Evolutionary conservation across 2,888 invertebrate species (phyloP).

Genomic region (Orchesella flavescens): DNA sequence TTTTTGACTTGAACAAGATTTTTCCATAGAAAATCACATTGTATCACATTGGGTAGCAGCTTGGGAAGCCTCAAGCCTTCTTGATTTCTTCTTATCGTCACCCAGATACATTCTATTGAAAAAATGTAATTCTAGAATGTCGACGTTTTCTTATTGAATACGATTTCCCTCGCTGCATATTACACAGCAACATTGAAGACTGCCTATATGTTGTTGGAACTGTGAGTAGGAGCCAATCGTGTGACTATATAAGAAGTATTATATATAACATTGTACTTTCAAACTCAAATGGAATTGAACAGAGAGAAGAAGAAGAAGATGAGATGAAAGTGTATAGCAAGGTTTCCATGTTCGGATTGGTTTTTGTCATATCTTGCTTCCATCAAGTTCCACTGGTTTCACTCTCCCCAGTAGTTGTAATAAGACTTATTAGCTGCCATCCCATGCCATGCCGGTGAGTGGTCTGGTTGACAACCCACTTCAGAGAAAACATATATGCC

Average conservation of each 20-base stretch:
- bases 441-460: no score
- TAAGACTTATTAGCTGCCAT: no score
- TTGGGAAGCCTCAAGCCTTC: constrained; percentile 33
- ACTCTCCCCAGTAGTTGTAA: not conserved
- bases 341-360: no score
- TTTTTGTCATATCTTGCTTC: not conserved
- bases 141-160: not conserved
- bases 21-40: constrained; percentile 37
- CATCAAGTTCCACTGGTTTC: not conserved
- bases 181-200: not conserved
- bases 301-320: no score
- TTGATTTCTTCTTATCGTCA: constrained; percentile 38
- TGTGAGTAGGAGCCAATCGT: not conserved
- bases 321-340: no score
- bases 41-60: constrained; percentile 26
- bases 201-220: not conserved
- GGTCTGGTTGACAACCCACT: not conserved
- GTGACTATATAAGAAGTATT: not conserved
- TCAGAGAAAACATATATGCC: not conserved
- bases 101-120: constrained; percentile 26
- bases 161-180: not conserved
- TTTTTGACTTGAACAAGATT: constrained; percentile 47
- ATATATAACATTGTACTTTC: not conserved
- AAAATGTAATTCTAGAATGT: constrained; percentile 9
- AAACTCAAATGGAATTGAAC: not conserved